These are phyloP conservation scores for Napeogenes inachia DNA, from an alignment of 2,888 invertebrate species.

Conservation along the genomic window DNA sequence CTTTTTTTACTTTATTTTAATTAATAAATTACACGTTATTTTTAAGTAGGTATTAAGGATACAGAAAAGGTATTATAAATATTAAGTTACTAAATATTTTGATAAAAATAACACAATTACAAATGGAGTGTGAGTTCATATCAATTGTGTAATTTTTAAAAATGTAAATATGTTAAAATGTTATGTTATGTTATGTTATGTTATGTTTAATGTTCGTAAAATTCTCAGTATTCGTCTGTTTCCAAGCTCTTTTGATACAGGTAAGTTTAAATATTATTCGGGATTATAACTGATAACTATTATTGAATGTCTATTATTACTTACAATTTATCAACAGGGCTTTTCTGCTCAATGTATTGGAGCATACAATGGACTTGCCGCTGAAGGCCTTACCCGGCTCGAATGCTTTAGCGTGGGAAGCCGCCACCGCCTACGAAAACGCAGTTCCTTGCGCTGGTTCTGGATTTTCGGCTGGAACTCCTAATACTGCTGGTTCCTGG, in stretches of 20 bases:
- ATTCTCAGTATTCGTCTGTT: slow-evolving; percentile 28
- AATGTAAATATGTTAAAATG: slow-evolving; percentile 13
- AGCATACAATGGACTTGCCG: slow-evolving; percentile 15
- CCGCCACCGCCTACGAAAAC: slow-evolving; percentile 17
- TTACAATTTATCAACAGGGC: slow-evolving; percentile 22
- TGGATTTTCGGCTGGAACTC: slow-evolving; percentile 14
- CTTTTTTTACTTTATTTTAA: no score
- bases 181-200: no score
- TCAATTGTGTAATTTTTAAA: not conserved
- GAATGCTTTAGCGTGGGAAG: slow-evolving; percentile 11
- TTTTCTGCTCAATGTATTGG: slow-evolving; percentile 28
- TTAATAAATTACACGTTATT: no score
- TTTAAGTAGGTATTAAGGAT: no score
- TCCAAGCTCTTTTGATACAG: slow-evolving; percentile 31
- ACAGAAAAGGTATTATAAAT: no score
- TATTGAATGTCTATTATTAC: not conserved
- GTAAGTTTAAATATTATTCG: slow-evolving; percentile 18
- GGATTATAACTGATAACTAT: no score
- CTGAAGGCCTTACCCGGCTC: slow-evolving; percentile 15
- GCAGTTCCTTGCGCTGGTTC: slow-evolving; percentile 10
- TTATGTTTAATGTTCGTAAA: slow-evolving; percentile 24
- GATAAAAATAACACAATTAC: no score
- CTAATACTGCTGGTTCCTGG: slow-evolving; percentile 10
- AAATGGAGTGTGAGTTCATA: not conserved
- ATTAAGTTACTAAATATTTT: no score